These are phyloP conservation scores for Cyclophora punctaria DNA, from an alignment of 2,888 invertebrate species.

Conservation along the genomic window DNA sequence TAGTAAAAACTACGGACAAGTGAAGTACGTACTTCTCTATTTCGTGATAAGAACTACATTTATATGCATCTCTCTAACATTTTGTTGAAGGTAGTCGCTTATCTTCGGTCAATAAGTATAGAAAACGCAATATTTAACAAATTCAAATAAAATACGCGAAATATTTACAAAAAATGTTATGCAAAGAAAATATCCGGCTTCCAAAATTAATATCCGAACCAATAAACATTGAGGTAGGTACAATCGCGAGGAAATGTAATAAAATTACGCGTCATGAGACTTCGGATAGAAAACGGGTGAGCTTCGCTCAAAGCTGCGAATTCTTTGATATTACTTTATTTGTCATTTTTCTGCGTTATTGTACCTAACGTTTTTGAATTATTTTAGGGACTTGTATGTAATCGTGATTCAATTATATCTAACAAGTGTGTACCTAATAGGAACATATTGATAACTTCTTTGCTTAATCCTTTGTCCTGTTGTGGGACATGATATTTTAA, in stretches of 20 bases:
- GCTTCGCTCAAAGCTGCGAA: slow-evolving; percentile 33
- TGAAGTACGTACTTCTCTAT: too few species aligned
- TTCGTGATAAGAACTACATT: too few species aligned
- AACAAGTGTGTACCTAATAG: too few species aligned
- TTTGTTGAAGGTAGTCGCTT: too few species aligned
- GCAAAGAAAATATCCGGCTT: slow-evolving; percentile 1
- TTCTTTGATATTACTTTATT: slow-evolving; percentile 55
- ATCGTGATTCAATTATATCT: not conserved
- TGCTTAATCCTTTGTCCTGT: too few species aligned
- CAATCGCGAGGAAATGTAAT: slow-evolving; percentile 35
- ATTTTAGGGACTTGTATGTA: not conserved
- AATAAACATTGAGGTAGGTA: slow-evolving; percentile 29
- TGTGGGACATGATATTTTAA: too few species aligned
- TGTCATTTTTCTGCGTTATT: slow-evolving; percentile 30
- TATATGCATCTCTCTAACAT: too few species aligned
- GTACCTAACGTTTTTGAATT: slow-evolving; percentile 22
- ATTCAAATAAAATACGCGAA: too few species aligned
- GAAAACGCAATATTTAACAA: too few species aligned
- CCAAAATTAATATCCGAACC: slow-evolving; percentile 30
- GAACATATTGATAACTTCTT: too few species aligned
- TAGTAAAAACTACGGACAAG: too few species aligned
- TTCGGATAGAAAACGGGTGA: slow-evolving; percentile 29
- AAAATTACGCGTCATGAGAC: slow-evolving; percentile 42
- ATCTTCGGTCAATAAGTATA: too few species aligned
- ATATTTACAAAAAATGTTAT: not conserved